Evolutionary conservation across 2,888 invertebrate genomes (phyloP).

Genomic region (Polyommatus iphigenia): DNA sequence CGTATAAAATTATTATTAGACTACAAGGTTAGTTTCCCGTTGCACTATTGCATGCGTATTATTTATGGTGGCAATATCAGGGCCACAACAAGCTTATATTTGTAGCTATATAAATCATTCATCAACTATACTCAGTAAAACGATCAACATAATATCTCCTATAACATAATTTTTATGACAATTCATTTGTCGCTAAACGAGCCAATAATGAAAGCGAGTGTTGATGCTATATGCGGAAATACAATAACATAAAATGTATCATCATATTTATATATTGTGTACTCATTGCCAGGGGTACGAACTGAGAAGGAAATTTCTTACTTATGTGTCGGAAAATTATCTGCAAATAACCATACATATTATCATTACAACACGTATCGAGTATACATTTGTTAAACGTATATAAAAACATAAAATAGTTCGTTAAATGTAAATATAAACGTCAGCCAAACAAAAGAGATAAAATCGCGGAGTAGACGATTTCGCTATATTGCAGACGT

Average conservation of each 20-base stretch:
- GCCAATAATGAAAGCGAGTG: neutral
- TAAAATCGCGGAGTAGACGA: neutral
- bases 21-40: constrained; percentile 70
- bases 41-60: constrained; percentile 53
- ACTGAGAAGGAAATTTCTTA: neutral
- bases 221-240: constrained; percentile 6
- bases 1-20: constrained; percentile 73
- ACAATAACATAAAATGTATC: neutral
- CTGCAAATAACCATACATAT: neutral
- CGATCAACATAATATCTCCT: neutral
- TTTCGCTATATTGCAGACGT: constrained; percentile 29
- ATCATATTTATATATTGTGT: neutral
- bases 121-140: neutral
- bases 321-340: neutral
- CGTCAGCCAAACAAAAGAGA: neutral
- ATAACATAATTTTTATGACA: neutral
- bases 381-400: no score
- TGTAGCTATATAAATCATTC: neutral
- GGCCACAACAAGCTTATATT: constrained; percentile 37
- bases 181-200: neutral
- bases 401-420: neutral
- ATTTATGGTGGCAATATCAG: constrained; percentile 44
- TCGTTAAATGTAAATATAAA: neutral
- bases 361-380: no score
- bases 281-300: neutral